A percentile compares a stretch with the other conserved stretches of the same genome.
Evolutionary conservation across 2,797 vertebrate species (phyloP).

Genomic region (Enteromius mattozi): DNA sequence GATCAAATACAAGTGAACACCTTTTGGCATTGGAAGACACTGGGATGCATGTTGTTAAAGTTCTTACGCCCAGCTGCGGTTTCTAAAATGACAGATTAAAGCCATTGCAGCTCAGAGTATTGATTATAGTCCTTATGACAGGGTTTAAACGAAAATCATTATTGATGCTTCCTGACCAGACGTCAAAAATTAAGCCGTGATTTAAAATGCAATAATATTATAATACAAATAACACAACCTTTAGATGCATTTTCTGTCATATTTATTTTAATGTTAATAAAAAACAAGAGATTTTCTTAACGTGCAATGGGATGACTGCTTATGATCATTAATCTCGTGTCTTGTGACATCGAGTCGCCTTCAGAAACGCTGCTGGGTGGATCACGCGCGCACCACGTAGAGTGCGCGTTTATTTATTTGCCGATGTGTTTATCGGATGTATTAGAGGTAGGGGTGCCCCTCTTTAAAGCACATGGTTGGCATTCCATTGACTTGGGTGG

Average conservation of each 20-base stretch:
- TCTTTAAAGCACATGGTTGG: constrained; percentile 47
- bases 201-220: background rate
- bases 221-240: background rate
- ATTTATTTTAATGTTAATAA: background rate
- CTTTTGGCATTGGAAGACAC: constrained; percentile 14
- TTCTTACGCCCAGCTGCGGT: constrained; percentile 28
- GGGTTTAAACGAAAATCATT: background rate
- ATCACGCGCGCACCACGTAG: background rate
- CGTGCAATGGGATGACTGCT: background rate
- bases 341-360: constrained; percentile 21
- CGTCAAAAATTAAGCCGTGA: background rate
- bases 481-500: constrained; percentile 49
- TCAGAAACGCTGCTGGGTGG: background rate
- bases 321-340: constrained; percentile 20
- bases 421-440: constrained; percentile 7
- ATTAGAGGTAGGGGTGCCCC: background rate
- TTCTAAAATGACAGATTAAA: background rate
- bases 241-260: background rate
- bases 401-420: constrained; percentile 12
- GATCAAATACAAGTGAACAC: constrained; percentile 27
- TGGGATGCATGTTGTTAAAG: constrained; percentile 17
- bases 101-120: background rate
- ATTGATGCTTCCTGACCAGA: background rate
- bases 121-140: background rate
- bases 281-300: background rate